phyloP scores from a whole-genome alignment of 2,888 invertebrate genomes.

The Papilio demoleus region DNA sequence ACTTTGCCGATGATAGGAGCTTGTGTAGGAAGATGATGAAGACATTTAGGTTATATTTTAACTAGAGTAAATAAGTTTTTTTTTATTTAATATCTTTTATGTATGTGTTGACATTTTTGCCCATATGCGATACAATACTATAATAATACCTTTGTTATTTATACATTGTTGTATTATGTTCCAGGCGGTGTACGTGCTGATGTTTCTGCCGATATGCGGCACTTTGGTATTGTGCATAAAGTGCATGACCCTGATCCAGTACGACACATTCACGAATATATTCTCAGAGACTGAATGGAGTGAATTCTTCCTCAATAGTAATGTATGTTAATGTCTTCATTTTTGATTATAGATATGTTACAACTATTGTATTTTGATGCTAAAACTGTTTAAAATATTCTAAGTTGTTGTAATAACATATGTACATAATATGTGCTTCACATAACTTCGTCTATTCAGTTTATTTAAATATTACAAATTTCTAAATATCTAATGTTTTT shows the following conservation, averaged over 20 bases:
- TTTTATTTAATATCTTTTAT: no score
- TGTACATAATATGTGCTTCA: neutral
- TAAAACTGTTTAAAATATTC: no score
- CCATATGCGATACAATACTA: no score
- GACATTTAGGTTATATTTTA: no score
- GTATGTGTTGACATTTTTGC: no score
- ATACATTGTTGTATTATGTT: no score
- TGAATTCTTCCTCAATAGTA: constrained; percentile 92
- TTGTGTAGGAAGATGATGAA: no score
- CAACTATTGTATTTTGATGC: neutral
- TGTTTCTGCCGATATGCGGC: constrained; percentile 90
- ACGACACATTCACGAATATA: constrained; percentile 86
- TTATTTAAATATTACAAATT: no score
- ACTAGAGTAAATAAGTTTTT: no score
- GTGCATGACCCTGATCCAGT: constrained; percentile 88
- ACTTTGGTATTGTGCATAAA: constrained; percentile 89
- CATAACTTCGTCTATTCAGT: no score
- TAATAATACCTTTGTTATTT: constrained; percentile 12
- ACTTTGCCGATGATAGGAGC: no score
- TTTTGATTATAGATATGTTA: constrained; percentile 1
- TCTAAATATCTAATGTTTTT: no score
- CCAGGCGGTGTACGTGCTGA: constrained; percentile 88
- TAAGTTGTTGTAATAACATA: neutral
- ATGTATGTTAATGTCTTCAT: constrained; percentile 77
- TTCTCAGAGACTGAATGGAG: constrained; percentile 92